Evolutionary conservation across 2,797 vertebrate species (phyloP).

Genomic region (Microctenopoma lineatum): DNA sequence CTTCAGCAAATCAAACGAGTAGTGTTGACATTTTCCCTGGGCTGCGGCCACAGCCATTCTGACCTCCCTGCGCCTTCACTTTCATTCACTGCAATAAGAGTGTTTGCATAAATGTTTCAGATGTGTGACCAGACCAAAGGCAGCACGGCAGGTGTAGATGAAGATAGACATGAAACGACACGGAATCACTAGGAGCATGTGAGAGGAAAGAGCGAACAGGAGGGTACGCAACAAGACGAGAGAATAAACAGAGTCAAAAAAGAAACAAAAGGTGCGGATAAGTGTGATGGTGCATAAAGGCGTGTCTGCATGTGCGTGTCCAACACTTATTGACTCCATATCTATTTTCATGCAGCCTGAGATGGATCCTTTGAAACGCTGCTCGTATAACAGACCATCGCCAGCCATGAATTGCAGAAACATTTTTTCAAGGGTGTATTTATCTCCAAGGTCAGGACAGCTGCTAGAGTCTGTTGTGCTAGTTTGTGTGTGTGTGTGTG

Average conservation of each 20-base stretch:
- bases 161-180: background rate
- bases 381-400: slow-evolving; percentile 45
- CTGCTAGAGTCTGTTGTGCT: slow-evolving; percentile 38
- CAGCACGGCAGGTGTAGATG: background rate
- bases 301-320: slow-evolving; percentile 18
- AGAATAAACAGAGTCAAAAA: slow-evolving; percentile 1
- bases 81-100: background rate
- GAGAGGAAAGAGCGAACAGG: background rate
- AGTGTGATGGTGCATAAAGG: background rate
- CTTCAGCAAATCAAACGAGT: slow-evolving; percentile 2
- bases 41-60: background rate
- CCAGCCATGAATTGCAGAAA: slow-evolving; percentile 56
- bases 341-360: slow-evolving; percentile 55
- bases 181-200: background rate
- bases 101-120: background rate
- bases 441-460: slow-evolving; percentile 67
- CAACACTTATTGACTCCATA: slow-evolving; percentile 46
- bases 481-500: background rate
- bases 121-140: background rate
- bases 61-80: background rate
- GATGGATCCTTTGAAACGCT: slow-evolving; percentile 51
- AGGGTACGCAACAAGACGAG: background rate
- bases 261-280: slow-evolving; percentile 10
- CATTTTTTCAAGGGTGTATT: slow-evolving; percentile 59
- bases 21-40: too few species aligned